Percentiles rank a stretch among this genome's conserved stretches.
Evolutionary conservation across 64 coral and sea anemone species (phyloP).

Genomic region (Trachythela sp.): DNA sequence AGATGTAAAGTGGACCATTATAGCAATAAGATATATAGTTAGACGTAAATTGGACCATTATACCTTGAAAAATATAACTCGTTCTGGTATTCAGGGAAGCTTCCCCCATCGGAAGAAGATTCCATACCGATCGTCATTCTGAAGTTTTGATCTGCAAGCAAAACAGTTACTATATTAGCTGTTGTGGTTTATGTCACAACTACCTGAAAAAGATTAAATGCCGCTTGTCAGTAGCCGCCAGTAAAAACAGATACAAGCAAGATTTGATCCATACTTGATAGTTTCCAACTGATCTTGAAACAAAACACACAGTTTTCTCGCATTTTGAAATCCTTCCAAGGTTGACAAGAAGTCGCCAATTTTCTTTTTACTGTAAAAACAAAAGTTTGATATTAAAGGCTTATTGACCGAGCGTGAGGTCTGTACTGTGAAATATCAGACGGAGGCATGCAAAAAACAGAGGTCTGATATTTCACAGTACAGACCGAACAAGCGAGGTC

Average conservation of each 20-base stretch:
- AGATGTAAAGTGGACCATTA: too few relatives aligned
- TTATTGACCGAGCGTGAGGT: too few relatives aligned
- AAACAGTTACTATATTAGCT: not conserved
- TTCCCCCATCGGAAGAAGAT: not conserved
- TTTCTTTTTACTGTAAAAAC: conserved; percentile 72
- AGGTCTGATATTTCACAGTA: too few relatives aligned
- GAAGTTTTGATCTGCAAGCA: conserved; percentile 55
- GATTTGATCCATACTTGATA: conserved; percentile 54
- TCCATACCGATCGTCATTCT: conserved; percentile 34
- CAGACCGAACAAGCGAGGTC: too few relatives aligned
- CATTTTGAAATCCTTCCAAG: conserved; percentile 78
- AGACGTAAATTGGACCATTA: too few relatives aligned
- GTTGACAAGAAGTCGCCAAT: conserved; percentile 78
- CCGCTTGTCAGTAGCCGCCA: too few relatives aligned
- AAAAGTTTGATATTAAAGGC: too few relatives aligned
- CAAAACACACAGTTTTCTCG: conserved; percentile 38
- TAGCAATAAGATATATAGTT: too few relatives aligned
- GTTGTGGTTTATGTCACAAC: not conserved
- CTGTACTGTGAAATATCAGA: too few relatives aligned
- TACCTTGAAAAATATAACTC: conserved; percentile 52
- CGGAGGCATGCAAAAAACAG: too few relatives aligned
- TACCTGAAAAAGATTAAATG: not conserved
- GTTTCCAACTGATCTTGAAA: conserved; percentile 51
- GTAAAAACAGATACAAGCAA: not conserved
- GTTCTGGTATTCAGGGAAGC: conserved; percentile 38